Conservation (phyloP, 2,888 invertebrate genomes). For the Alcis repandata region DNA sequence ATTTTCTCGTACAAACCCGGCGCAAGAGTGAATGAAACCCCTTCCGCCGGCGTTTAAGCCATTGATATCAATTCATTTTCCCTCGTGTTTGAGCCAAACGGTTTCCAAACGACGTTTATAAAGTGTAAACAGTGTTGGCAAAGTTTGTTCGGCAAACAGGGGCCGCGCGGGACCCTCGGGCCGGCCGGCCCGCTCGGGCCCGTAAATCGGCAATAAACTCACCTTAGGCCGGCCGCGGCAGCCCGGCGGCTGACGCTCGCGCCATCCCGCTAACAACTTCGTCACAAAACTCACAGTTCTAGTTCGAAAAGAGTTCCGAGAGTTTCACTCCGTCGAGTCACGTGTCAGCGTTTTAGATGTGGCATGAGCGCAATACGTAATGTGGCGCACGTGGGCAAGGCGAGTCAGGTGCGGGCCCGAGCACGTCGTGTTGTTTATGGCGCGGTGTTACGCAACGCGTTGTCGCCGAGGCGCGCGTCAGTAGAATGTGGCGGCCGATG, state of each 20-base stretch:
- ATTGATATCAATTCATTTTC: slow-evolving; percentile 54
- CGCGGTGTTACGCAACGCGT: slow-evolving; percentile 85
- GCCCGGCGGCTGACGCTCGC: slow-evolving; percentile 81
- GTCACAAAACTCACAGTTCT: slow-evolving; percentile 83
- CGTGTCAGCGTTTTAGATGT: slow-evolving; percentile 83
- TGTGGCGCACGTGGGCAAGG: slow-evolving; percentile 78
- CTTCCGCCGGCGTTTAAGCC: slow-evolving; percentile 54
- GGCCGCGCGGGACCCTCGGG: slow-evolving; percentile 68
- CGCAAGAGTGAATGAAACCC: slow-evolving; percentile 42
- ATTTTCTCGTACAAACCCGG: slow-evolving; percentile 24
- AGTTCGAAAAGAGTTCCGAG: slow-evolving; percentile 65
- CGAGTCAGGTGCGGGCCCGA: slow-evolving; percentile 73
- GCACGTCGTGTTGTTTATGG: slow-evolving; percentile 84
- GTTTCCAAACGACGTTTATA: slow-evolving; percentile 58
- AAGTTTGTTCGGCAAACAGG: slow-evolving; percentile 78
- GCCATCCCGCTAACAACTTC: slow-evolving; percentile 80
- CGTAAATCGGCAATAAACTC: slow-evolving; percentile 85
- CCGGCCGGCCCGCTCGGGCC: slow-evolving; percentile 71
- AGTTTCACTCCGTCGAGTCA: slow-evolving; percentile 81
- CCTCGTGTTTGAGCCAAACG: slow-evolving; percentile 52
- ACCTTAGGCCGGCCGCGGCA: slow-evolving; percentile 83
- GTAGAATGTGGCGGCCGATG: slow-evolving; percentile 85
- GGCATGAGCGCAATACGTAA: slow-evolving; percentile 84
- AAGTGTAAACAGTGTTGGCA: slow-evolving; percentile 64
- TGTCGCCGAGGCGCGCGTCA: slow-evolving; percentile 86